Percentiles rank a stretch among this genome's conserved stretches.
phyloP scores from a whole-genome alignment of 2,888 invertebrate species.

The Drepanosiphum platanoidis region DNA sequence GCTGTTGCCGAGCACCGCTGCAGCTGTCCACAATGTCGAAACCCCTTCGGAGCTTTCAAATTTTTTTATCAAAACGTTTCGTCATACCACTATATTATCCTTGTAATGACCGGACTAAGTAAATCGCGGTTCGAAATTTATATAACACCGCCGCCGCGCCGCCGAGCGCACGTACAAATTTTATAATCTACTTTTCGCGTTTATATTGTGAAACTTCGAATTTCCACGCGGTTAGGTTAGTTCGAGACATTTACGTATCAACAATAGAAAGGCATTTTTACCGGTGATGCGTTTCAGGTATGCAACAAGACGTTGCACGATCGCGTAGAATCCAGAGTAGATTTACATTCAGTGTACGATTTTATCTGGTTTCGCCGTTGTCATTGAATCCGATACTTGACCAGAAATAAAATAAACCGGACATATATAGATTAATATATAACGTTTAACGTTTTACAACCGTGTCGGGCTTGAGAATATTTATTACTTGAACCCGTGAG shows the following conservation, averaged over 20 bases:
- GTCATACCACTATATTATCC: conserved; percentile 17
- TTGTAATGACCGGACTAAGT: not conserved
- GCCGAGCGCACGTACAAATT: not conserved
- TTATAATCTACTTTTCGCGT: not conserved
- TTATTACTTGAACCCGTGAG: no score
- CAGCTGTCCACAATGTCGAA: conserved; percentile 51
- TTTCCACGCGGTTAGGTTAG: not conserved
- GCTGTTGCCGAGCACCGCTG: conserved; percentile 25
- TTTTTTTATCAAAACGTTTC: conserved; percentile 49
- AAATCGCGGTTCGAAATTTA: no score
- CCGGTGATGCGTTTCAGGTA: not conserved
- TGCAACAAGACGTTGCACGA: not conserved
- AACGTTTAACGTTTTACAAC: no score
- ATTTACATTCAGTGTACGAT: not conserved
- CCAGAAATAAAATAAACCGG: no score
- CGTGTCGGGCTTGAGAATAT: no score
- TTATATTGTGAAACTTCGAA: not conserved
- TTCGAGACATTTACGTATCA: not conserved
- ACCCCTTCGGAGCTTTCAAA: conserved; percentile 49
- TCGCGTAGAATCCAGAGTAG: not conserved
- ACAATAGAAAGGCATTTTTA: not conserved
- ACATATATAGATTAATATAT: no score
- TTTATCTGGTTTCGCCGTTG: no score
- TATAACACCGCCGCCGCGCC: not conserved
- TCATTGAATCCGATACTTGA: no score